Conservation (phyloP, 2,113 vertebrate genomes). For the Bubalus kerabau region DNA sequence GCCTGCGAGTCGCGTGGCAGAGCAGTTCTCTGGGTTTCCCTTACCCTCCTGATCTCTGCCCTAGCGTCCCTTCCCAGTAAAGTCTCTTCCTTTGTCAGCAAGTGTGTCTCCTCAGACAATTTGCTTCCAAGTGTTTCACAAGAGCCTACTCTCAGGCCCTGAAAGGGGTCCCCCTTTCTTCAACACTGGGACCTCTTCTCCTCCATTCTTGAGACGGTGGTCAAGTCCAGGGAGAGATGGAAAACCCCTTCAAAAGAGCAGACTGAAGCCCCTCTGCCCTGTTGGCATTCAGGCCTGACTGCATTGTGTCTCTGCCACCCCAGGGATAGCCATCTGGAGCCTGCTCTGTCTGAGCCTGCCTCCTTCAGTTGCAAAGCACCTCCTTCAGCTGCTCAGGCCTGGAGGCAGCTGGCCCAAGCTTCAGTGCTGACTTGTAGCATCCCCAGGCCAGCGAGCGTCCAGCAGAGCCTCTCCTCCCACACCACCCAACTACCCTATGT, state of each 20-base stretch:
- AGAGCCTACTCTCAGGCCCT: neutral
- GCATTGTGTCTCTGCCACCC: neutral
- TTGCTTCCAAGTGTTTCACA: neutral
- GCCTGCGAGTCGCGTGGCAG: neutral
- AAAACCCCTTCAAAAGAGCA: neutral
- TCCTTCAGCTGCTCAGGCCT: neutral
- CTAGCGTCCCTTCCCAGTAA: accelerated
- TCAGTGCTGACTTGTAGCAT: neutral
- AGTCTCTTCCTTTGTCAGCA: neutral
- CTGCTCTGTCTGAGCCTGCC: neutral
- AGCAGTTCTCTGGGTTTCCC: neutral
- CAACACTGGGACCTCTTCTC: neutral
- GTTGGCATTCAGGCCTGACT: neutral
- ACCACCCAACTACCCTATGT: accelerated
- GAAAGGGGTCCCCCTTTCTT: neutral
- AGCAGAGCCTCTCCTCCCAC: neutral
- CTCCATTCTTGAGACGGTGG: neutral
- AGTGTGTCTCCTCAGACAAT: neutral
- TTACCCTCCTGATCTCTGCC: neutral
- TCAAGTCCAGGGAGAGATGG: neutral
- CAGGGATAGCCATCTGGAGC: neutral
- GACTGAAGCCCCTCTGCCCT: neutral
- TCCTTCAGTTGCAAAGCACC: neutral
- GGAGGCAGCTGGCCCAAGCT: neutral
- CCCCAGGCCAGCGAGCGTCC: neutral